Conservation (phyloP, 2,797 vertebrate species). For the Momotus momota region DNA sequence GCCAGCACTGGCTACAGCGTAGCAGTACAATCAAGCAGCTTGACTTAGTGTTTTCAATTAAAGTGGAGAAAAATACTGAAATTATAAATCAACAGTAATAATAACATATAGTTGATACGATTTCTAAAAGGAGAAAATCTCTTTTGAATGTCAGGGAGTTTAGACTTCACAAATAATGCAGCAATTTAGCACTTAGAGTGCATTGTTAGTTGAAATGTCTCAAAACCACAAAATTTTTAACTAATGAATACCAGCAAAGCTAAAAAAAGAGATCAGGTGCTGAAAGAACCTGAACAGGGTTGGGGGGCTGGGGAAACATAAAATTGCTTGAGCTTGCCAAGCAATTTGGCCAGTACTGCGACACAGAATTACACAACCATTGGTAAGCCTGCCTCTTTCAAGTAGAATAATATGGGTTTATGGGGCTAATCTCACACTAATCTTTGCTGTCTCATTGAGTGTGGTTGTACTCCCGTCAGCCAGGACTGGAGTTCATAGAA, state of each 20-base stretch:
- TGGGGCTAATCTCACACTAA: conserved; percentile 47
- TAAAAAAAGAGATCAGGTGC: not conserved
- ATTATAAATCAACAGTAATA: not conserved
- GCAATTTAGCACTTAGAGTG: not conserved
- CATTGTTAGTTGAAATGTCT: not conserved
- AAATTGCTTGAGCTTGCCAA: not conserved
- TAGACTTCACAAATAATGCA: not conserved
- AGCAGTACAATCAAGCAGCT: not conserved
- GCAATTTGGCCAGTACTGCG: conserved; percentile 25
- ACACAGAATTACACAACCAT: not conserved
- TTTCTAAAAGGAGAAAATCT: not conserved
- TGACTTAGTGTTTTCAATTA: not conserved
- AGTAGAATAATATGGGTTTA: conserved; percentile 24
- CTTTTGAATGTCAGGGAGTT: not conserved
- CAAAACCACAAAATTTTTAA: not conserved
- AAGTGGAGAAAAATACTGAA: not conserved
- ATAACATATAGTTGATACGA: not conserved
- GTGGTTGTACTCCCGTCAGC: fast-evolving
- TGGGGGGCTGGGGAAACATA: not conserved
- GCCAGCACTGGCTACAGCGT: not conserved
- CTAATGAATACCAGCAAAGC: not conserved
- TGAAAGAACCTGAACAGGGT: not conserved
- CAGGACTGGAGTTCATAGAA: not conserved
- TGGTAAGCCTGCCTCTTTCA: conserved; percentile 29
- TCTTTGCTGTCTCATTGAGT: conserved; percentile 17